phyloP scores from a whole-genome alignment of 2,113 vertebrate species.

The Stigmatopora nigra region DNA sequence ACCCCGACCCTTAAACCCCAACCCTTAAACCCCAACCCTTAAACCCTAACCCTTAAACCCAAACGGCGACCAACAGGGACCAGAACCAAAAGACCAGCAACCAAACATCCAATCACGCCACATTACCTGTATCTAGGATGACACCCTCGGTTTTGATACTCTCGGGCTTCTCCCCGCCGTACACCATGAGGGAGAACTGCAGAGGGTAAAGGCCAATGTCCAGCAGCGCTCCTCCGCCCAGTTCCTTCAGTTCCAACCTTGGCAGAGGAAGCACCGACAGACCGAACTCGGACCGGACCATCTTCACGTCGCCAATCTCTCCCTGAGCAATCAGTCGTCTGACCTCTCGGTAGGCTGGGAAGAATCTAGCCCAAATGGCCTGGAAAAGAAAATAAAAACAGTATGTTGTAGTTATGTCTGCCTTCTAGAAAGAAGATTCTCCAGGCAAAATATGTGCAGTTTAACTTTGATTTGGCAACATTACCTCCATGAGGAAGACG shows the following conservation, averaged over 20 bases:
- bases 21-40: no score
- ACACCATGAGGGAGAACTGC: conserved; percentile 75
- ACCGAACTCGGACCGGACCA: conserved; percentile 64
- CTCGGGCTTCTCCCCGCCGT: conserved; percentile 68
- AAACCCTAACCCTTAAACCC: no score
- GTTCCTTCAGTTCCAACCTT: conserved; percentile 60
- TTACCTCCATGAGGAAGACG: conserved; percentile 69
- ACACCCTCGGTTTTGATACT: conserved; percentile 56
- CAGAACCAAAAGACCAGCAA: no score
- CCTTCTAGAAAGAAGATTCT: no score
- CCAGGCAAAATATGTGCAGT: not conserved
- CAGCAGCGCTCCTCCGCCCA: conserved; percentile 64
- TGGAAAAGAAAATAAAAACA: conserved; percentile 13
- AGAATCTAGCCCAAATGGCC: conserved; percentile 72
- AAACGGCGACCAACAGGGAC: no score
- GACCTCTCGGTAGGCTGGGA: conserved; percentile 64
- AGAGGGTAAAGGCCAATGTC: conserved; percentile 74
- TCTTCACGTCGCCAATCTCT: conserved; percentile 68
- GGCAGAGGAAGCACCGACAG: conserved; percentile 46
- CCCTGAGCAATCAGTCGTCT: conserved; percentile 56
- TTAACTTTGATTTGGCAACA: not conserved
- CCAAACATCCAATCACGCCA: no score
- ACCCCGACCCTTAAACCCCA: no score
- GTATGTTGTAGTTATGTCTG: not conserved
- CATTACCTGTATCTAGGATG: conserved; percentile 41